Evolutionary conservation across 2,797 vertebrate species (phyloP), one percentile per base, ranked within the genome.

Genomic region (Thripadectes ignobilis): DNA sequence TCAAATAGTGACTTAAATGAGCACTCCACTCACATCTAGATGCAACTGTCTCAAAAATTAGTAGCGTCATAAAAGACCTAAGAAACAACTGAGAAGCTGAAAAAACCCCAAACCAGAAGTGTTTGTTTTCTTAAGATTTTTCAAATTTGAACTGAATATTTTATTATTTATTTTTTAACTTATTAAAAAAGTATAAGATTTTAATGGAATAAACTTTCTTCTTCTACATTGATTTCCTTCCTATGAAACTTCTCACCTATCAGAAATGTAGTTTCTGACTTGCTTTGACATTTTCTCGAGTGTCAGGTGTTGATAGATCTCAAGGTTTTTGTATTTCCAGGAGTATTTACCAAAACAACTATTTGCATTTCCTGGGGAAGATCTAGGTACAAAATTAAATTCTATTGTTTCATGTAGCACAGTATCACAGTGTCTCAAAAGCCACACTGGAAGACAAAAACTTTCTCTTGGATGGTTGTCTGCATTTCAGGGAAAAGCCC

Each of bases 1-100:
- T 88, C 43, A 73, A 86, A 81, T 43, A 52, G 36, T 51, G 18
- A 86, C 74, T 83, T 65, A 69, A 38, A 89, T 27, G 30, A 91
- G 2, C 59, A 81, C 12, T 74, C n/a, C 14, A 58, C 20, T 12
- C 10, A 62, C 36, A 68, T 41, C 18, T 81, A 58, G 12, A 32
- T 81, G 8, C 20, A 88, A 51, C 46, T 80, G 69, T 84, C 85
- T 88, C 2, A 2, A 88, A 91, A 88, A 88, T 77, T 74, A 63
- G n/a, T 43, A 26, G 52, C 85, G 38, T 74, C 61, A 63, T 46
- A 72, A 74, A 77, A 34, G 23, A 85, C n/a, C 49, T 59, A 26
- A 52, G 20, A 84, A 88, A 67, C 6, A 67, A 32, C 7, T 29
- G 11, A 58, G 59, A 85, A 89, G 3, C 9, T 51, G 20, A 8